These are phyloP conservation scores for Amphibalanus amphitrite DNA, from an alignment of 1,140 invertebrate species.

Conservation along the genomic window DNA sequence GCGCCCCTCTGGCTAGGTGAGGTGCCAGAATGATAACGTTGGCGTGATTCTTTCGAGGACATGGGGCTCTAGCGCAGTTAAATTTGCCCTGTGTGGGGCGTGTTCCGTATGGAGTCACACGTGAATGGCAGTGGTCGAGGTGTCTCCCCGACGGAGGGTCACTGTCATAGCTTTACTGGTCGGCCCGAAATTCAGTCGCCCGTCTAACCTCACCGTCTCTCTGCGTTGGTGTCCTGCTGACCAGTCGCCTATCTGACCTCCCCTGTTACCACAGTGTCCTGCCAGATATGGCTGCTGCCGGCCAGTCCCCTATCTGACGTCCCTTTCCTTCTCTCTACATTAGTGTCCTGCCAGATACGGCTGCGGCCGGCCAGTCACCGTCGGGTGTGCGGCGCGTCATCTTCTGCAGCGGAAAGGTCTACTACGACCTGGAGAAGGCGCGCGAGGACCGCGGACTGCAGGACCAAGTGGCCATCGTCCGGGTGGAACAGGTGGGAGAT, in stretches of 20 bases:
- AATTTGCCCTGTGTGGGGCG: no score
- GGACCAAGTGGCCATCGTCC: slow-evolving; percentile 61
- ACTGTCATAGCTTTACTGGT: no score
- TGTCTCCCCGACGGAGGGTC: no score
- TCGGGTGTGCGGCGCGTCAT: slow-evolving; percentile 61
- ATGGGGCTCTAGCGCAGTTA: no score
- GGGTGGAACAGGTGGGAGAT: slow-evolving; percentile 89
- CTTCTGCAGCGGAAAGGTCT: slow-evolving; percentile 91
- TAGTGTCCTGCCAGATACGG: slow-evolving; percentile 63
- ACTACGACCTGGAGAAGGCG: slow-evolving; percentile 84
- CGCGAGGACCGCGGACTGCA: slow-evolving; percentile 56
- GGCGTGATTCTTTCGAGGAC: no score
- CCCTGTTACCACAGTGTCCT: neutral
- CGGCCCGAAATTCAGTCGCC: no score
- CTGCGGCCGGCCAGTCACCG: slow-evolving; percentile 46
- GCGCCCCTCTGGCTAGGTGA: no score
- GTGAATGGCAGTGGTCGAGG: no score
- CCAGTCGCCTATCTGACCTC: neutral
- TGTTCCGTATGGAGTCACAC: no score
- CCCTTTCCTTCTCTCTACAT: slow-evolving; percentile 26
- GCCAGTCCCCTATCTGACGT: slow-evolving; percentile 15
- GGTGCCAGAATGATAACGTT: no score
- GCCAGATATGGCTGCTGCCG: no score
- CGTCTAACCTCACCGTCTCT: no score
- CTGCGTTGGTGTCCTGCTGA: neutral